phyloP scores from a whole-genome alignment of 2,113 vertebrate species.

The Montifringilla adamsi region DNA sequence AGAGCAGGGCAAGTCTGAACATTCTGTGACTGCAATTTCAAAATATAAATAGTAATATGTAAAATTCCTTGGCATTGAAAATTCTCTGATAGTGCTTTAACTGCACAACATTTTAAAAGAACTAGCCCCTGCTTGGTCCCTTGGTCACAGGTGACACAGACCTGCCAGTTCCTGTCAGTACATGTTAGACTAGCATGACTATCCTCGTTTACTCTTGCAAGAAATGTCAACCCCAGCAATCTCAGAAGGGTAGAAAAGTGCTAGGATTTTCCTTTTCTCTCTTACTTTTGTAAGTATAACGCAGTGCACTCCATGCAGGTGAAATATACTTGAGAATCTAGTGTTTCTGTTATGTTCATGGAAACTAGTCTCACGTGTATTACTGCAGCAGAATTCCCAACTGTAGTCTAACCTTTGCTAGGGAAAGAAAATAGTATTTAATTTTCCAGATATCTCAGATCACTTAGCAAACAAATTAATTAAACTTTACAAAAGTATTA shows the following conservation, averaged over 20 bases:
- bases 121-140: background rate
- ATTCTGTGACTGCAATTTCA: background rate
- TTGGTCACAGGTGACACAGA: slow-evolving; percentile 4
- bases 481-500: background rate
- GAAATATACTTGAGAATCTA: background rate
- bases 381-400: background rate
- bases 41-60: slow-evolving; percentile 11
- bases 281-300: background rate
- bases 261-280: background rate
- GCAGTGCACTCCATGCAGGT: background rate
- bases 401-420: background rate
- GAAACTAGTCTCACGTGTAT: background rate
- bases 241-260: background rate
- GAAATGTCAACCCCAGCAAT: background rate
- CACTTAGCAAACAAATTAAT: slow-evolving; percentile 3
- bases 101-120: background rate
- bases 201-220: background rate
- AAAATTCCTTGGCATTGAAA: slow-evolving; percentile 9
- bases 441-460: background rate
- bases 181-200: background rate
- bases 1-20: slow-evolving; percentile 25
- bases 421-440: background rate
- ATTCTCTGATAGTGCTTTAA: background rate
- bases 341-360: fast-evolving
- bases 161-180: background rate